phyloP scores from a whole-genome alignment of 2,113 vertebrate genomes.

The Spizaetus ornatus region DNA sequence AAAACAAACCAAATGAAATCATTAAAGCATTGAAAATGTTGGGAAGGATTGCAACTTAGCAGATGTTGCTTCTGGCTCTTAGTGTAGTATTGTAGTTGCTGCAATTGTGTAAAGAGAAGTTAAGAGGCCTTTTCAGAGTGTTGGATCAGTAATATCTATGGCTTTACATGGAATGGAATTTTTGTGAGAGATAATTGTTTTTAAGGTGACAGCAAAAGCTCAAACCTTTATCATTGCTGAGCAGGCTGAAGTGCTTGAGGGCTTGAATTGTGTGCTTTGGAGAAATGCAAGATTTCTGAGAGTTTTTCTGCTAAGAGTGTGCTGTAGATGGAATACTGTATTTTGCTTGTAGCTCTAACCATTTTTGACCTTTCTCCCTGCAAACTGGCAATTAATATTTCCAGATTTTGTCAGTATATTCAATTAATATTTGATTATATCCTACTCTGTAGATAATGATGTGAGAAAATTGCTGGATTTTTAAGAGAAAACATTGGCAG shows the following conservation, averaged over 20 bases:
- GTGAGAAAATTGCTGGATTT: not conserved
- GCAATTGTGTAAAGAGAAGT: not conserved
- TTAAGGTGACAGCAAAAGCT: slow-evolving; percentile 10
- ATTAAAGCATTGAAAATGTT: not conserved
- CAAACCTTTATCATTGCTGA: not conserved
- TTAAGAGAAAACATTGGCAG: not conserved
- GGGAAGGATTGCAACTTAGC: not conserved
- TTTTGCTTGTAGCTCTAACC: not conserved
- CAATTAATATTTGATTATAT: not conserved
- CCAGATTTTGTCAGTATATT: not conserved
- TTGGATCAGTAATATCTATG: not conserved
- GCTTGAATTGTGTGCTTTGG: not conserved
- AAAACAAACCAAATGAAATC: not conserved
- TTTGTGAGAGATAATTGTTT: not conserved
- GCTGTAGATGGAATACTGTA: not conserved
- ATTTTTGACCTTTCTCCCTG: not conserved
- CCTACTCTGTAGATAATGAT: not conserved
- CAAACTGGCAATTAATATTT: not conserved
- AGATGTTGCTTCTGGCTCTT: not conserved
- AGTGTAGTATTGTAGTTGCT: not conserved
- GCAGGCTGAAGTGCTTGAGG: slow-evolving; percentile 27
- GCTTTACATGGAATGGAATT: not conserved
- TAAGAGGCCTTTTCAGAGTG: not conserved
- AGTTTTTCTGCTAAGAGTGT: not conserved
- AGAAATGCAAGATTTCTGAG: not conserved